Conservation (phyloP, 2,888 invertebrate species). For the Troides aeacus region DNA sequence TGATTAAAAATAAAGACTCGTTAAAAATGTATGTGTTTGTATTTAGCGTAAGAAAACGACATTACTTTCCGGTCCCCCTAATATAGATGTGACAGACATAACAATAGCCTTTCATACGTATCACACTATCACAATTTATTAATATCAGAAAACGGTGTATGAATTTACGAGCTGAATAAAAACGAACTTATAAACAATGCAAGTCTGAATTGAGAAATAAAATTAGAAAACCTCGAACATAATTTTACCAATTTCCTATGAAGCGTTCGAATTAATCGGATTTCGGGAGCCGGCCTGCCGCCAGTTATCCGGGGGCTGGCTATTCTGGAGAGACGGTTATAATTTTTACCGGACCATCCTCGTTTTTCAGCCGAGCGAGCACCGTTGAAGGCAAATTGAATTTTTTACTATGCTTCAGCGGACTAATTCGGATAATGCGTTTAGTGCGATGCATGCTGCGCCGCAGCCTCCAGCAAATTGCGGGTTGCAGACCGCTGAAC, state of each 20-base stretch:
- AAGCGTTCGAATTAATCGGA: conserved; percentile 66
- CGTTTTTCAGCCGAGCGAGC: conserved; percentile 59
- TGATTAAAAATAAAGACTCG: too few relatives aligned
- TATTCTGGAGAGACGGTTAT: conserved; percentile 68
- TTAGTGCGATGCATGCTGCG: conserved; percentile 66
- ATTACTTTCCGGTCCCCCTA: too few relatives aligned
- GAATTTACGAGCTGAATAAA: neutral
- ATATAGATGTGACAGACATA: too few relatives aligned
- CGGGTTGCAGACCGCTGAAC: conserved; percentile 1
- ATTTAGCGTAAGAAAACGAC: too few relatives aligned
- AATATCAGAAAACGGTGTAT: too few relatives aligned
- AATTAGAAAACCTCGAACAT: conserved; percentile 4
- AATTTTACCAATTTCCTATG: conserved; percentile 53
- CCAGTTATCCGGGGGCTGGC: conserved; percentile 55
- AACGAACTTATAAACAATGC: neutral
- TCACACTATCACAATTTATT: too few relatives aligned
- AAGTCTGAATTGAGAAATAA: neutral
- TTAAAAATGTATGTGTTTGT: too few relatives aligned
- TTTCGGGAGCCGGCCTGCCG: conserved; percentile 56
- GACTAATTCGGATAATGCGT: conserved; percentile 76
- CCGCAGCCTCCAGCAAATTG: conserved; percentile 22
- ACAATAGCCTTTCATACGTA: too few relatives aligned
- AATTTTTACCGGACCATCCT: conserved; percentile 64
- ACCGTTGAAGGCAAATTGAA: conserved; percentile 72
- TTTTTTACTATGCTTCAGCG: conserved; percentile 73